A percentile compares a stretch with the other conserved stretches of the same genome.
phyloP scores from a whole-genome alignment of 2,113 vertebrate genomes.

The Scytalopus superciliaris region DNA sequence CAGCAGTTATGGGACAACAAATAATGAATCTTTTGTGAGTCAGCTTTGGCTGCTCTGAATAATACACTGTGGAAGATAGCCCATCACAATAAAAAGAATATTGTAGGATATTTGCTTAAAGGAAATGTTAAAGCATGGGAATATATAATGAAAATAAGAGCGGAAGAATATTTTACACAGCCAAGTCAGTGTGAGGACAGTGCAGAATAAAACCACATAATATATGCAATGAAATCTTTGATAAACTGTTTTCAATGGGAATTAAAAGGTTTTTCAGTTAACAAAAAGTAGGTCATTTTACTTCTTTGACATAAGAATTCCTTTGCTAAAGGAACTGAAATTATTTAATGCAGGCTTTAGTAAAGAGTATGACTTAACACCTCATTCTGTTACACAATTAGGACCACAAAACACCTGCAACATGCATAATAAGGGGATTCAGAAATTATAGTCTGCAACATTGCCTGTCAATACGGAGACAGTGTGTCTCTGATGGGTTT shows the following conservation, averaged over 20 bases:
- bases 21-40: slow-evolving; percentile 57
- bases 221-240: background rate
- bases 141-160: background rate
- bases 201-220: background rate
- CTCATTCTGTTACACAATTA: background rate
- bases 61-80: background rate
- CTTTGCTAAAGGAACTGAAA: background rate
- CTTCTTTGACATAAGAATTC: background rate
- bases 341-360: background rate
- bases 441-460: background rate
- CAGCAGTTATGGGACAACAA: slow-evolving; percentile 54
- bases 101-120: slow-evolving; percentile 12
- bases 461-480: background rate
- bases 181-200: background rate
- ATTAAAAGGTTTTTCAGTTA: background rate
- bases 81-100: slow-evolving; percentile 9
- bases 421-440: background rate
- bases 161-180: background rate
- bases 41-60: slow-evolving; percentile 33
- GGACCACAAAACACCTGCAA: background rate
- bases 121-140: background rate
- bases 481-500: background rate
- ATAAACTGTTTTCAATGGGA: background rate
- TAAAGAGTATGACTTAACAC: background rate
- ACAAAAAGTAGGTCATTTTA: slow-evolving; percentile 15